Conservation (phyloP, 2,888 invertebrate genomes). For the Odontothrips loti region DNA sequence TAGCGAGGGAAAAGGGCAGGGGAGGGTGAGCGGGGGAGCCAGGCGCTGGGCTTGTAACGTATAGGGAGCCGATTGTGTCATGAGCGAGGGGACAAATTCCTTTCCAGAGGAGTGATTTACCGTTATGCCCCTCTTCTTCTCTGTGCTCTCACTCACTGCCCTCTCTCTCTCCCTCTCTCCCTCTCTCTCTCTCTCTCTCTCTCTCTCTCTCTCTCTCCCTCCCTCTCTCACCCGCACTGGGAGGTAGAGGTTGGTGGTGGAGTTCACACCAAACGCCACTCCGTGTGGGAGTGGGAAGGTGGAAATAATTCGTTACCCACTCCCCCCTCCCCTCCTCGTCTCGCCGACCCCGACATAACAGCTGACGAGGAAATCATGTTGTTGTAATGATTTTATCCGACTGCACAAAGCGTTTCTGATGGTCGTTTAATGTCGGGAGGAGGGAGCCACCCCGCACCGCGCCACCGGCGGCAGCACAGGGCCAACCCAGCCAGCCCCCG, state of each 20-base stretch:
- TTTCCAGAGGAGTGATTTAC: neutral
- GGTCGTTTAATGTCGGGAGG: neutral
- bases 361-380: slow-evolving; percentile 5
- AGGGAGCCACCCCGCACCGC: neutral
- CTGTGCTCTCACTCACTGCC: neutral
- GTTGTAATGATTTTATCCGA: neutral
- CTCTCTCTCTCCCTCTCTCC: neutral
- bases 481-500: too few species aligned
- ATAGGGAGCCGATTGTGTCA: neutral
- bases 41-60: neutral
- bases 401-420: neutral
- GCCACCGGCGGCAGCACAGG: too few species aligned
- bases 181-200: neutral
- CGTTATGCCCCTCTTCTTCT: neutral
- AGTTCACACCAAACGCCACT: too few species aligned
- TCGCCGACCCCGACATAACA: neutral
- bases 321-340: too few species aligned
- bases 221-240: too few species aligned
- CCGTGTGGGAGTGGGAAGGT: too few species aligned
- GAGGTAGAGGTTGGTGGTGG: too few species aligned
- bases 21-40: neutral
- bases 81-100: slow-evolving; percentile 3
- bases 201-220: too few species aligned
- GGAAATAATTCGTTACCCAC: too few species aligned
- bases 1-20: neutral